A percentile compares a stretch with the other conserved stretches of the same genome.
These are phyloP conservation scores for Lasioglossum pauxillum DNA, from an alignment of 2,888 invertebrate species.

Conservation along the genomic window DNA sequence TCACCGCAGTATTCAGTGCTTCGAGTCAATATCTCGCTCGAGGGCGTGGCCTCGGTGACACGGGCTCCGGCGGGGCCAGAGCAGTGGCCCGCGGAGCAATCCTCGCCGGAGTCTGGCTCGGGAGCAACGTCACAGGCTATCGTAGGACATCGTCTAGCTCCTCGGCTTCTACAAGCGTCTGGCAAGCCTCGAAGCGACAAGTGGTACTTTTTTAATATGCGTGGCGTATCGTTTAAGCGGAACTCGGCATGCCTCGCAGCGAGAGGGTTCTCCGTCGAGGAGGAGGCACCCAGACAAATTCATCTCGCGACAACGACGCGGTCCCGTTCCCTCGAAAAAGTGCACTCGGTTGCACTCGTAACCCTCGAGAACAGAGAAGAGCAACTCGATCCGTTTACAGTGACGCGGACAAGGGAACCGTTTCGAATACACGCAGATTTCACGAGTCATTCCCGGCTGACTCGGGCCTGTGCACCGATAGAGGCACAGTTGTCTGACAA, in stretches of 20 bases:
- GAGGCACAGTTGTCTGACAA: conserved; percentile 3
- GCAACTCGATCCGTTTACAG: neutral
- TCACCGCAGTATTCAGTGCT: neutral
- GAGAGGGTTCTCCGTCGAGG: neutral
- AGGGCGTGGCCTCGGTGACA: neutral
- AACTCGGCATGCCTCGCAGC: conserved; percentile 20
- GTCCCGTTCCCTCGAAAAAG: neutral
- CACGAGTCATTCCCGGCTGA: neutral
- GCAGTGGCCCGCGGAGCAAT: neutral
- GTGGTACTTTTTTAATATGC: conserved; percentile 56
- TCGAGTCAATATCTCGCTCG: no score
- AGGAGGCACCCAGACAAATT: neutral
- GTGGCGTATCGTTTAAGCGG: conserved; percentile 37
- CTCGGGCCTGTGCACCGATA: neutral
- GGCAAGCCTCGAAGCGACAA: conserved; percentile 31
- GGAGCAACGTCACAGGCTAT: neutral
- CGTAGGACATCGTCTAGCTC: neutral
- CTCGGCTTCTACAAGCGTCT: neutral
- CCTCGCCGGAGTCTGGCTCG: neutral
- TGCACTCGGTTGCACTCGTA: neutral
- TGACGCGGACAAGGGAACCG: neutral
- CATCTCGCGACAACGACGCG: neutral
- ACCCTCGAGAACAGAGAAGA: neutral
- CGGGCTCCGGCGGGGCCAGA: neutral
- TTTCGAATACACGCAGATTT: neutral